Base-by-base conservation (phyloP, 2,113 vertebrate genomes). In the Hirundichthys speculiger region DNA sequence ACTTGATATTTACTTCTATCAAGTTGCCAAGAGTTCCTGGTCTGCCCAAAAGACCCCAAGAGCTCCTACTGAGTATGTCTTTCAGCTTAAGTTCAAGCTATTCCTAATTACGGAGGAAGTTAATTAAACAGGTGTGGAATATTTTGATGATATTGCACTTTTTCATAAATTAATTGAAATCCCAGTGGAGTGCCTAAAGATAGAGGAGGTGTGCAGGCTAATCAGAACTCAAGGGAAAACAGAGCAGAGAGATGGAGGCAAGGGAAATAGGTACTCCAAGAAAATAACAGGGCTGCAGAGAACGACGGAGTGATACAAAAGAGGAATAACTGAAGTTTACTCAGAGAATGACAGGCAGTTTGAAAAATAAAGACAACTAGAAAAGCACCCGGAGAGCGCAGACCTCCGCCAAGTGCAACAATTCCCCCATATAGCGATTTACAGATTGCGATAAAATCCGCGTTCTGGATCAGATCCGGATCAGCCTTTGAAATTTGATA, bases 151-250 rank as follows among this genome's bases (percentile, higher is more conserved):
- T 90, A 82, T 73, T 77, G 87, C 87, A 88, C 40, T 82, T 84
- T 86, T 84, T 68, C 60, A 64, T 58, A 85, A 88, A 85, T 91
- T 86, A 90, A 88, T 79, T 87, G 73, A 89, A 92, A 83, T 84
- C 86, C 86, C 85, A 56, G 79, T 18, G 68, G 84, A 88, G 67
- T 27, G 86, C 82, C 84, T 84, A 75, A 87, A 88, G 88, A 87
- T 89, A 90, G 90, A 83, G 71, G 60, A 75, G 79, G 70, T 82
- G 80, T 77, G 71, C 64, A 50, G 73, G 76, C 82, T 91, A 92
- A 93, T 92, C 87, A 86, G 77, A 90, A 84, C 91, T 87, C 89
- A 39, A 72, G 89, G 83, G 91, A 79, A 79, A 84, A 83, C 58
- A 79, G 70, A 75, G 76, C 19, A 60, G 70, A 74, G 69, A 85